Evolutionary conservation across 35 echinoderm and acorn worm species (phyloP), one percentile per base, ranked within the genome.

Genomic region (Lytechinus variegatus): DNA sequence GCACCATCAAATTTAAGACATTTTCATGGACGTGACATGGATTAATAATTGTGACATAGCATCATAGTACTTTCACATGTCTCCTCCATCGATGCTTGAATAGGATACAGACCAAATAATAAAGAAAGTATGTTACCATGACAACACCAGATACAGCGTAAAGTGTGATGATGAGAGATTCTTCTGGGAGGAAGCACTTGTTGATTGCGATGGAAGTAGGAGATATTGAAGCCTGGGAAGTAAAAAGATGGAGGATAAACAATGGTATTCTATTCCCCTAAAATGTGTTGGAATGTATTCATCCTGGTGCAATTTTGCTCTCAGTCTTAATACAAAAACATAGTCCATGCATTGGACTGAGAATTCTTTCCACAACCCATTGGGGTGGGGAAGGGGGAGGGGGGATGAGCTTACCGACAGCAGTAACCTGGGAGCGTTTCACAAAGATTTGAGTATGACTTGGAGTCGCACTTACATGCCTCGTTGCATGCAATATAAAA

Each of bases 121-220:
- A 57, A 28, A 57, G 13, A 55, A 57, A 5, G 27, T 55, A 97
- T 27, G 96, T 16, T 24, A 95, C 51, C 0, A 97, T 95, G 52
- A 92, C 13, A 57, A 97, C 61, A 56, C n/a, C 90, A 72, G 94
- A 95, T 16, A 95, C 21, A 52, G 94, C 87, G 71, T 99, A 99
- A 21, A 97, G 92, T 54, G 8, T 19, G 28, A 97, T 94, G 13
- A 99, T 96, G 27, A 95, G 96, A 7, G 94, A 95, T 72, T 99
- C 98, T 79, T 98, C 86, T 87, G 98, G 98, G n/a, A 99, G 86
- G 66, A 99, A 99, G 86, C 98, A 99, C 87, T 99, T 99, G 71
- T 92, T 95, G 92, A 95, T 97, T 9, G 92, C 92, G 54, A 93
- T 93, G 92, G 52, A 54, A 10, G 53, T 54, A 54, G 92, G 92